Base-by-base conservation (phyloP, 2,113 vertebrate genomes). In the Nothocercus julius region DNA sequence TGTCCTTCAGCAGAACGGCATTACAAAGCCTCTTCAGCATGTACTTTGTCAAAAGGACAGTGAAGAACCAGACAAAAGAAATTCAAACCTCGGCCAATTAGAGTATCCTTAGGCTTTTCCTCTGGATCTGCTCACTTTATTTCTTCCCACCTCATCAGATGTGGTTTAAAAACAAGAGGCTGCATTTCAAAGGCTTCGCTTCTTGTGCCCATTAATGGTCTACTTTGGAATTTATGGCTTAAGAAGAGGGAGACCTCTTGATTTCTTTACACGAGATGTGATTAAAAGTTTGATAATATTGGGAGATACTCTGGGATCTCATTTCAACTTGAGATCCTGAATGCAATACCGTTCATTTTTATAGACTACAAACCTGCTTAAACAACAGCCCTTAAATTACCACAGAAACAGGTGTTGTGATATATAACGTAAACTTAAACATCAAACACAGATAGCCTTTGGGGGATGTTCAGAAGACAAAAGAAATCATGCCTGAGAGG, bases 1-100 rank as follows among this genome's bases (percentile, higher is more conserved):
- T 97, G 97, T 97, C 97, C 97, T 98, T 98, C 97, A 97, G 82
- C 51, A 89, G 72, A 96, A 95, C 85, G 91, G 89, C 87, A 91
- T 97, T 94, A 97, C 92, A 98, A 97, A 98, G 97, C 90, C 96
- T 96, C 96, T 97, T 96, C 94, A 95, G 75, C 85, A 19, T 2
- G 11, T 75, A 92, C 89, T 95, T 97, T 95, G 92, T 97, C 95
- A 98, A 97, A 98, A 89, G 83, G 92, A 92, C 76, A 94, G 92
- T 32, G 87, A 97, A 92, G 76, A 96, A 95, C 74, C 83, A 96
- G 98, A 97, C 90, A 95, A 97, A 95, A 93, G 92, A 92, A 89
- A 90, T 87, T 95, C 96, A 95, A 97, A 95, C 86, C 85, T 95
- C 89, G 90, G 82, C 91, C 97, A 97, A 96, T 97, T 95, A 97